Evolutionary conservation across 1,140 invertebrate genomes (phyloP).

Genomic region (Lasioglossum albipes): DNA sequence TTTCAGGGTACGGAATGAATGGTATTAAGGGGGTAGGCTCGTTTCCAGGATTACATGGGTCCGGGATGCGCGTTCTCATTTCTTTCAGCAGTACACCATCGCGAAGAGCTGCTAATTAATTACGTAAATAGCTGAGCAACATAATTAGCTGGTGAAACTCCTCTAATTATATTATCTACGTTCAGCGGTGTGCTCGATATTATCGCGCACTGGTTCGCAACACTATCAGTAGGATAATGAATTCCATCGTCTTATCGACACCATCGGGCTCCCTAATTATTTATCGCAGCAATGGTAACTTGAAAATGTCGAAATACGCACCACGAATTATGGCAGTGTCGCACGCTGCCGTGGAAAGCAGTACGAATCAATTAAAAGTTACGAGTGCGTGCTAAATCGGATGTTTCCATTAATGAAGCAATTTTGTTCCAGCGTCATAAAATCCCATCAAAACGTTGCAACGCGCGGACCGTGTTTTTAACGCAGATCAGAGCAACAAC

Average conservation of each 20-base stretch:
- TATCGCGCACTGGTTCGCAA: slow-evolving; percentile 1
- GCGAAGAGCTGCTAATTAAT: slow-evolving; percentile 41
- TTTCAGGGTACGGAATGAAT: too few species aligned
- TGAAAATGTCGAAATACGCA: background rate
- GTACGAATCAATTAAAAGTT: background rate
- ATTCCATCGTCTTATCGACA: slow-evolving; percentile 32
- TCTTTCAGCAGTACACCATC: background rate
- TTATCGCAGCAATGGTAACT: background rate
- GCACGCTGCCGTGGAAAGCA: background rate
- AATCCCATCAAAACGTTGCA: background rate
- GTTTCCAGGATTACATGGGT: too few species aligned
- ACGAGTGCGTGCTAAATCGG: background rate
- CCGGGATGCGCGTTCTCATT: too few species aligned
- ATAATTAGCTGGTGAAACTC: slow-evolving; percentile 51
- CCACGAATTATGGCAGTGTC: too few species aligned
- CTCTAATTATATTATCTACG: slow-evolving; percentile 49
- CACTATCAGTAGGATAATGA: slow-evolving; percentile 33
- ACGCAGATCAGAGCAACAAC: background rate
- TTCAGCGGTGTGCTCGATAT: slow-evolving; percentile 33
- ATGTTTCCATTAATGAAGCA: background rate
- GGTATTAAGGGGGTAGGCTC: too few species aligned
- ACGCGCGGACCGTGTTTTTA: too few species aligned
- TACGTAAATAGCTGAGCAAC: slow-evolving; percentile 47
- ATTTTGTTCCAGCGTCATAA: background rate
- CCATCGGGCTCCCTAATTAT: slow-evolving; percentile 16